Evolutionary conservation across 92 coral and sea anemone species (phyloP).

Genomic region (Pocillopora meandrina): DNA sequence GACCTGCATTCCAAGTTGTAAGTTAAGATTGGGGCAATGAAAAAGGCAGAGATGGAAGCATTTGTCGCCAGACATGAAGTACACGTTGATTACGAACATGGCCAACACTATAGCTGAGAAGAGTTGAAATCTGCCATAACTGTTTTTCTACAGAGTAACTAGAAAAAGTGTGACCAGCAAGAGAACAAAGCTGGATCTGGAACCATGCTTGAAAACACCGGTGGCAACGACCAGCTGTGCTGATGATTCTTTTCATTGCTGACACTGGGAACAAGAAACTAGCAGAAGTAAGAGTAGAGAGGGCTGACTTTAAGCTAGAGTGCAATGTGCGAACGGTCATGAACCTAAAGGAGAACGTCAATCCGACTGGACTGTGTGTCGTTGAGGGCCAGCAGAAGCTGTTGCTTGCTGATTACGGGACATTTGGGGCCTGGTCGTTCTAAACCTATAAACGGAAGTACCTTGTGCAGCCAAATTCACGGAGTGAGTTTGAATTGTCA

Average conservation of each 20-base stretch:
- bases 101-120: no score
- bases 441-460: constrained; percentile 48
- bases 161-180: no score
- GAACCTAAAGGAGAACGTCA: constrained; percentile 35
- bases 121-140: no score
- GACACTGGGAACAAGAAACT: constrained; percentile 36
- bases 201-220: constrained; percentile 12
- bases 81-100: no score
- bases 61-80: no score
- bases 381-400: constrained; percentile 35
- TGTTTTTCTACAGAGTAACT: no score
- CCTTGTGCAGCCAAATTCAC: constrained; percentile 34
- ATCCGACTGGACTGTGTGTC: constrained; percentile 28
- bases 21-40: no score
- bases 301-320: constrained; percentile 37
- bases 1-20: no score
- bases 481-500: constrained; percentile 33
- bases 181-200: no score
- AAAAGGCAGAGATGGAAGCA: no score
- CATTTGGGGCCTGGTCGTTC: constrained; percentile 39
- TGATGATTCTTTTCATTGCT: constrained; percentile 34
- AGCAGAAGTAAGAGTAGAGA: constrained; percentile 35
- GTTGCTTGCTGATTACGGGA: constrained; percentile 42
- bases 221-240: constrained; percentile 41
- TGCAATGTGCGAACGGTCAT: constrained; percentile 36